Percentiles rank a stretch among this genome's conserved stretches.
phyloP scores from a whole-genome alignment of 2,113 vertebrate genomes.

The Ophiodon elongatus region DNA sequence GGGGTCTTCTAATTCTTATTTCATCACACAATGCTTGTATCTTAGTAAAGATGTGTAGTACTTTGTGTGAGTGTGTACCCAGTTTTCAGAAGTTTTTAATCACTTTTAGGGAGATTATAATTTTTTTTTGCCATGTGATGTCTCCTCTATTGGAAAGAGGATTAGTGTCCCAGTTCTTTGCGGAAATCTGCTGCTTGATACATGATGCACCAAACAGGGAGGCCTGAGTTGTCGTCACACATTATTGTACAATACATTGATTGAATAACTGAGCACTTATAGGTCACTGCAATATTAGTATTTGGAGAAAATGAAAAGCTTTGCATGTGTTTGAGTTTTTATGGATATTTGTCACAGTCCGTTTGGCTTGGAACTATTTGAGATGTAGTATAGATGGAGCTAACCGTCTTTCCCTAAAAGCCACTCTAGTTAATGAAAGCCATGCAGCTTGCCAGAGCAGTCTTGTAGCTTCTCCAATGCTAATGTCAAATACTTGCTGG shows the following conservation, averaged over 20 bases:
- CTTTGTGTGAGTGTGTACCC: not conserved
- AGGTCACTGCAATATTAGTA: slow-evolving; percentile 39
- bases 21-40: slow-evolving; percentile 18
- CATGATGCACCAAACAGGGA: slow-evolving; percentile 28
- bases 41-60: not conserved
- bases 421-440: slow-evolving; percentile 84
- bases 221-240: slow-evolving; percentile 23
- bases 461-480: slow-evolving; percentile 66
- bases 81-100: slow-evolving; percentile 46
- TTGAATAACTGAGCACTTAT: slow-evolving; percentile 43
- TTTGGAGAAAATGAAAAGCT: slow-evolving; percentile 34
- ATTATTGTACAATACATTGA: slow-evolving; percentile 36
- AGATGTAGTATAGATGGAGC: slow-evolving; percentile 54
- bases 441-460: slow-evolving; percentile 70
- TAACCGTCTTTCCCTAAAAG: slow-evolving; percentile 68
- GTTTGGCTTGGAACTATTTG: slow-evolving; percentile 53
- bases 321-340: slow-evolving; percentile 39
- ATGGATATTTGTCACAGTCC: slow-evolving; percentile 62
- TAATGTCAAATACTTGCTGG: slow-evolving; percentile 83
- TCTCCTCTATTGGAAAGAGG: slow-evolving; percentile 36
- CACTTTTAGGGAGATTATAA: slow-evolving; percentile 47
- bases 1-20: slow-evolving; percentile 8
- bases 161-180: slow-evolving; percentile 49
- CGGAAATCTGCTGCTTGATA: slow-evolving; percentile 40
- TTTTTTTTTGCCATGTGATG: slow-evolving; percentile 13